Conservation (phyloP, 2,797 vertebrate genomes). For the Caiman crocodilus region DNA sequence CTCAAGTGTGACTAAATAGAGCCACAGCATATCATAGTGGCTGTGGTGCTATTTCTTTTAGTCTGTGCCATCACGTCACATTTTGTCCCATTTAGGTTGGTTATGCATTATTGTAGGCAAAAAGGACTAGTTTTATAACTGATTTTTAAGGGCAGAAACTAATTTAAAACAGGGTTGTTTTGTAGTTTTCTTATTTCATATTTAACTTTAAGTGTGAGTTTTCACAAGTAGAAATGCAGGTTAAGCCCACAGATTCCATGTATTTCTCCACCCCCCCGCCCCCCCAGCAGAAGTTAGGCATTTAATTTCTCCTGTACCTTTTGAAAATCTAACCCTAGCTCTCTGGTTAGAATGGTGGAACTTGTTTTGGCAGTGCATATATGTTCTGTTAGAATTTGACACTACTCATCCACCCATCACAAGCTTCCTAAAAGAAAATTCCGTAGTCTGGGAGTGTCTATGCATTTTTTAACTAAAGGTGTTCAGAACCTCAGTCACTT, state of each 20-base stretch:
- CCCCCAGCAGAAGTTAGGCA: background rate
- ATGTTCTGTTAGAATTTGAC: background rate
- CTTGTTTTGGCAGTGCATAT: background rate
- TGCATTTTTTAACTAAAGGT: too few species aligned
- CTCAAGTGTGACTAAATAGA: background rate
- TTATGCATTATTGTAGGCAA: background rate
- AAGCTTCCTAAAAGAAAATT: background rate
- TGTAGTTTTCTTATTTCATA: background rate
- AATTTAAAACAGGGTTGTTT: background rate
- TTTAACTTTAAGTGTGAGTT: background rate
- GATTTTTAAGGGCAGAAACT: background rate
- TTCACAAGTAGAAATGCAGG: background rate
- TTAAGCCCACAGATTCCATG: too few species aligned
- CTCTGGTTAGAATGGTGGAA: background rate
- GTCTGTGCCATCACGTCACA: background rate
- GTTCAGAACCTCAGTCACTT: too few species aligned
- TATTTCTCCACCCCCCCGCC: too few species aligned
- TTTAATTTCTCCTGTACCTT: background rate
- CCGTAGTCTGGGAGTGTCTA: background rate
- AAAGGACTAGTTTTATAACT: background rate
- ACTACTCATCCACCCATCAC: background rate
- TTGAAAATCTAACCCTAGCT: background rate
- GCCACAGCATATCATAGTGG: background rate
- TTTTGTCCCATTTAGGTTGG: background rate
- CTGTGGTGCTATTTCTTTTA: background rate